phyloP scores from a whole-genome alignment of 2,888 invertebrate genomes.

The Drosophila prostipennis region DNA sequence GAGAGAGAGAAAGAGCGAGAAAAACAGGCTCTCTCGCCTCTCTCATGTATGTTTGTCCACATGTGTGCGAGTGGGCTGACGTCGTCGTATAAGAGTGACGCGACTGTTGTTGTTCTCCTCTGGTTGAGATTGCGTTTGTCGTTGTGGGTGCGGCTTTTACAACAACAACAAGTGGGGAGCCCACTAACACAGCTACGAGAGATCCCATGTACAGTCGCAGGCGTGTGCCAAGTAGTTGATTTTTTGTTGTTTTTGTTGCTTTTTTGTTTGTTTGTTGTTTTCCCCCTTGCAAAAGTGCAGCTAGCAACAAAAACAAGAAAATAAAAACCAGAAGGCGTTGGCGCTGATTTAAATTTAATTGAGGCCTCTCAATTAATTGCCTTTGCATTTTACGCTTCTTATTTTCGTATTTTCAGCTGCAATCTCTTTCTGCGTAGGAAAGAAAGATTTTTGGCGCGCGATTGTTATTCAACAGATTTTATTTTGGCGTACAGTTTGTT shows the following conservation, averaged over 20 bases:
- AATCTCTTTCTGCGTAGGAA: neutral
- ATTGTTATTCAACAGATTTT: constrained; percentile 64
- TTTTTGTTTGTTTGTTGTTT: constrained; percentile 12
- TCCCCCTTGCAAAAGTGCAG: constrained; percentile 27
- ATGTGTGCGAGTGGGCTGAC: constrained; percentile 51
- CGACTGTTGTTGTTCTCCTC: constrained; percentile 36
- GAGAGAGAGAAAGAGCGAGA: constrained; percentile 5
- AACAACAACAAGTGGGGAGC: constrained; percentile 23
- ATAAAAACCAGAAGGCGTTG: constrained; percentile 46
- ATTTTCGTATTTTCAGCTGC: constrained; percentile 20
- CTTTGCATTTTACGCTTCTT: constrained; percentile 16
- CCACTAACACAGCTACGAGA: constrained; percentile 26
- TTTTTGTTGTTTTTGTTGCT: constrained; percentile 30
- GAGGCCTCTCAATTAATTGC: constrained; percentile 69
- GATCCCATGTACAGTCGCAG: constrained; percentile 64
- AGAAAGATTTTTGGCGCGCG: constrained; percentile 60
- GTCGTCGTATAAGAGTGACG: constrained; percentile 66
- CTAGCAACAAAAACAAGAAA: constrained; percentile 25
- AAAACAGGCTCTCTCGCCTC: neutral
- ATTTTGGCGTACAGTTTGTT: constrained; percentile 40
- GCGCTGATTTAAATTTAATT: constrained; percentile 73
- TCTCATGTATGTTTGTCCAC: neutral
- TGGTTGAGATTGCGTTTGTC: constrained; percentile 46
- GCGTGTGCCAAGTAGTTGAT: constrained; percentile 63
- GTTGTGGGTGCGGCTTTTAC: constrained; percentile 67